A percentile compares a stretch with the other conserved stretches of the same genome.
These are phyloP conservation scores for Trichomycterus rosablanca DNA, from an alignment of 2,113 vertebrate species.

Conservation along the genomic window DNA sequence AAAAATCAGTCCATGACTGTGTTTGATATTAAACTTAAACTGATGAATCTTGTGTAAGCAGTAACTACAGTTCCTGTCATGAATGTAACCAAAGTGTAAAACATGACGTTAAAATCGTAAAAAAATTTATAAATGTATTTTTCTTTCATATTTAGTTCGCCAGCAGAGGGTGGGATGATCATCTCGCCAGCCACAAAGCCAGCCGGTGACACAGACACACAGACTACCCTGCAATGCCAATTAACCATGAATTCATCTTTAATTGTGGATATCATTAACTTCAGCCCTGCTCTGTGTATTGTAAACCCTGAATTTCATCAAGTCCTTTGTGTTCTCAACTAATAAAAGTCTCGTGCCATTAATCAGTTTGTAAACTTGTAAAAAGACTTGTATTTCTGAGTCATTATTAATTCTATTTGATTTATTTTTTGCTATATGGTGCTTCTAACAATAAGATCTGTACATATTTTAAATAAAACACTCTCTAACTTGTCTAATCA, in stretches of 20 bases:
- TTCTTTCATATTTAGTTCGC: slow-evolving; percentile 58
- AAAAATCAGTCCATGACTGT: no score
- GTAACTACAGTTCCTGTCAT: no score
- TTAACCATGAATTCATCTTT: slow-evolving; percentile 12
- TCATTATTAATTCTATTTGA: neutral
- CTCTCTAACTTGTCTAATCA: slow-evolving; percentile 43
- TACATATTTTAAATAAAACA: slow-evolving; percentile 74
- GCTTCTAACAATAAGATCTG: slow-evolving; percentile 55
- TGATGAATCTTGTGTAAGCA: no score
- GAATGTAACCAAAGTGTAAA: no score
- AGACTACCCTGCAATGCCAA: slow-evolving; percentile 6
- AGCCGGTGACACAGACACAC: neutral
- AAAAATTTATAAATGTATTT: no score
- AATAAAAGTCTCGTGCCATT: slow-evolving; percentile 37
- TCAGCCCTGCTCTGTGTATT: slow-evolving; percentile 48
- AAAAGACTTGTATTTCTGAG: slow-evolving; percentile 42
- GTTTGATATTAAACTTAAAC: no score
- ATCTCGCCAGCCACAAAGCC: no score
- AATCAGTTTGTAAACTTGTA: slow-evolving; percentile 34
- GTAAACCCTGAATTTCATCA: slow-evolving; percentile 55
- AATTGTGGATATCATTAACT: slow-evolving; percentile 48
- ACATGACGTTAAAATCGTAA: no score
- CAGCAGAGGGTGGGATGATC: slow-evolving; percentile 73
- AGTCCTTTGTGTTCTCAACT: slow-evolving; percentile 21
- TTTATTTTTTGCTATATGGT: slow-evolving; percentile 56